phyloP scores from a whole-genome alignment of 35 echinoderm and acorn worm genomes.

The Amphiura filiformis region DNA sequence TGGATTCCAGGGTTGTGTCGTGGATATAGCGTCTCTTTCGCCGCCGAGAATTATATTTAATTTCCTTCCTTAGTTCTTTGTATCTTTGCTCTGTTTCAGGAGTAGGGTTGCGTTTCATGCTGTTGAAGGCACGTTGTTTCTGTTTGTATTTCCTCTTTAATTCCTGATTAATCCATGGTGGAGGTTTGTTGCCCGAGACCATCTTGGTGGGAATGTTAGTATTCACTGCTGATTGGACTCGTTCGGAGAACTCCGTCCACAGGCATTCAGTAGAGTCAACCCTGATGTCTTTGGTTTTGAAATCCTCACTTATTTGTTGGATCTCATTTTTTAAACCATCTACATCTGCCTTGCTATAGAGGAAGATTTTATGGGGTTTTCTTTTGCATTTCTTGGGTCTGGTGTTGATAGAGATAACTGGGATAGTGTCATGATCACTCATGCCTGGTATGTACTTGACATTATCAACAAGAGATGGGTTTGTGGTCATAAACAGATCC shows the following conservation, averaged over 20 bases:
- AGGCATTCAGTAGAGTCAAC: too few species aligned
- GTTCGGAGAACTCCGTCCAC: too few species aligned
- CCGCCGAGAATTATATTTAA: too few species aligned
- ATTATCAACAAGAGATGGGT: background rate
- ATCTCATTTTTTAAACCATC: too few species aligned
- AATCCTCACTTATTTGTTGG: too few species aligned
- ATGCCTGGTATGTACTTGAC: background rate
- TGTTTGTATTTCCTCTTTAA: background rate
- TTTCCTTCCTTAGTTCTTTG: too few species aligned
- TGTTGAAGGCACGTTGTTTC: background rate
- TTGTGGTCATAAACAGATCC: background rate
- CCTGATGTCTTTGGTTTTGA: too few species aligned
- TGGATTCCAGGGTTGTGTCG: too few species aligned
- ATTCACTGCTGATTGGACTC: too few species aligned
- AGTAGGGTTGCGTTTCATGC: background rate
- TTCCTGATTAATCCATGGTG: background rate
- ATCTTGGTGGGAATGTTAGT: background rate
- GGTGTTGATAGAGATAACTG: background rate
- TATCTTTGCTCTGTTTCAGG: background rate
- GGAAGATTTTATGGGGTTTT: background rate
- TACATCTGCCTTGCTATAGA: background rate
- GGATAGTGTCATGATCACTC: background rate
- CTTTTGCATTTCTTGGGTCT: background rate
- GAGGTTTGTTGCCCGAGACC: background rate
- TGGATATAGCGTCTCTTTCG: too few species aligned